Evolutionary conservation across 2,797 vertebrate species (phyloP).

Genomic region (Propithecus deckenii): DNA sequence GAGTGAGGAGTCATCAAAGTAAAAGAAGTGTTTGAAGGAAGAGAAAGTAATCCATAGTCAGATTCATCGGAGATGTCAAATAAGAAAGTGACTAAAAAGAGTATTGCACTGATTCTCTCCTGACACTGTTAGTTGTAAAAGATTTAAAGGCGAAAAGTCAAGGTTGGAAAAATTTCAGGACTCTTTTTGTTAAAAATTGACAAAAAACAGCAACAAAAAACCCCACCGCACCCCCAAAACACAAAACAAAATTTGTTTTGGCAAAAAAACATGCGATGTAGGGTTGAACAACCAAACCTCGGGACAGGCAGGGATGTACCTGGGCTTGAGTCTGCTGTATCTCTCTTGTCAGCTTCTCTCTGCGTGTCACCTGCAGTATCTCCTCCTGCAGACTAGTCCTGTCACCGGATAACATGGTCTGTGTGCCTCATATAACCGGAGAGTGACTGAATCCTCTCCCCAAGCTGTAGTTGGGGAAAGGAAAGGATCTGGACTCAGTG

Average conservation of each 20-base stretch:
- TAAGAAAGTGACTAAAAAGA: not conserved
- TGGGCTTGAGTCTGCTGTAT: not conserved
- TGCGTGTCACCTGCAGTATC: not conserved
- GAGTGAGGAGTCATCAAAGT: not conserved
- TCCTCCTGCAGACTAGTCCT: not conserved
- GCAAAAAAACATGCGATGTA: not conserved
- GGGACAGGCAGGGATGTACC: not conserved
- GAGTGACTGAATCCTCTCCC: not conserved
- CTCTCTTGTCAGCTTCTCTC: not conserved
- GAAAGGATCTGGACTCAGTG: not conserved
- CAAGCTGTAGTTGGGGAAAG: not conserved
- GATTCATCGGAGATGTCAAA: not conserved
- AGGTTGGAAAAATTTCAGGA: not conserved
- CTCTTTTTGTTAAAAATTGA: not conserved
- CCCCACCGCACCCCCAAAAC: no score
- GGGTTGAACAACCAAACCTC: not conserved
- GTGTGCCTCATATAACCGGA: not conserved
- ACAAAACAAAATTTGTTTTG: no score
- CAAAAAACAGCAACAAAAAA: not conserved
- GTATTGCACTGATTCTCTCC: not conserved
- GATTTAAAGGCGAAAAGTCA: not conserved
- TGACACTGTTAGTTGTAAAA: not conserved
- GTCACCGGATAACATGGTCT: not conserved
- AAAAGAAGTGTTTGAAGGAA: conserved; percentile 8
- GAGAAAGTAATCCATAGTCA: not conserved